Percentiles rank a stretch among this genome's conserved stretches.
Evolutionary conservation across 2,113 vertebrate genomes (phyloP).

Genomic region (Pica pica): DNA sequence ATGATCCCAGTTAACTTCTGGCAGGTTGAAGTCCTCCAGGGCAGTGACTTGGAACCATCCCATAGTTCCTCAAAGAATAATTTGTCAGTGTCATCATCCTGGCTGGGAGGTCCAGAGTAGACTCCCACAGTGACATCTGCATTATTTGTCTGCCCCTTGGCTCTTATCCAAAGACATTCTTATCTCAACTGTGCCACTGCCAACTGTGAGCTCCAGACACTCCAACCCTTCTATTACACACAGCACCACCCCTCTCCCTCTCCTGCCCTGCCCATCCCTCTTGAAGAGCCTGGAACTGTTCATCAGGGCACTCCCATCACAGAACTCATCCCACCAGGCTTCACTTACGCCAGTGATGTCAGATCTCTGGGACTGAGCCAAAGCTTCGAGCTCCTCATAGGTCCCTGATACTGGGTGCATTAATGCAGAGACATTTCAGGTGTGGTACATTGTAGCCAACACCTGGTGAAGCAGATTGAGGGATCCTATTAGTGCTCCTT

Average conservation of each 20-base stretch:
- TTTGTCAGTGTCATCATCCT: fast-evolving
- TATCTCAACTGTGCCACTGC: background rate
- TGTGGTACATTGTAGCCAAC: background rate
- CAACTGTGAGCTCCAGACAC: background rate
- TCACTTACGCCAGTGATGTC: background rate
- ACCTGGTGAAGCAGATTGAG: background rate
- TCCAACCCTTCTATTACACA: background rate
- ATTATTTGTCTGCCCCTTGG: background rate
- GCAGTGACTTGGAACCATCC: background rate
- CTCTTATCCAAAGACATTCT: background rate
- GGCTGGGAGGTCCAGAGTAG: background rate
- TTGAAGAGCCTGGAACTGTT: background rate
- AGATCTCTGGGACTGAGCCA: background rate
- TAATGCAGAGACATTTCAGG: background rate
- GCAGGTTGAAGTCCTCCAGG: background rate
- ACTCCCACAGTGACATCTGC: background rate
- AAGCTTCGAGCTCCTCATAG: background rate
- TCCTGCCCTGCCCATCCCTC: background rate
- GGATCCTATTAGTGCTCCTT: background rate
- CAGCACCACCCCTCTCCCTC: background rate
- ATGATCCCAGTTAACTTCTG: background rate
- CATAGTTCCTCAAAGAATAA: background rate
- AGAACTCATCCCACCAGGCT: background rate
- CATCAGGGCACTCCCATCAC: background rate
- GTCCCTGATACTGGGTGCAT: background rate